Conservation (phyloP, 2,113 vertebrate genomes). For the Forbesichthys papilliferus region DNA sequence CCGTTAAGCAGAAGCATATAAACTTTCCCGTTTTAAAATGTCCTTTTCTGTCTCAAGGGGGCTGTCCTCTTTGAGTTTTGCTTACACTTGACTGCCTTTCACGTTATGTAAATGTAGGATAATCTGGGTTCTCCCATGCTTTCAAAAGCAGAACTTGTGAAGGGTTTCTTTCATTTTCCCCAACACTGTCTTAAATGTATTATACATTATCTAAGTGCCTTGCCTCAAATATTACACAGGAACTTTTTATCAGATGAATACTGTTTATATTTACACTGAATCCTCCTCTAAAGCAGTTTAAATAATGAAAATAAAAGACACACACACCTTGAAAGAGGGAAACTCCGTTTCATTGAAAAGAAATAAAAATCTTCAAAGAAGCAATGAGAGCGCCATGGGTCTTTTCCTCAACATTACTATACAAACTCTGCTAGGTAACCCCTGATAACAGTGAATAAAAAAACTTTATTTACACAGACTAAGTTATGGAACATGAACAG, state of each 20-base stretch:
- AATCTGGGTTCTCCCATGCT: neutral
- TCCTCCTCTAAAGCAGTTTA: neutral
- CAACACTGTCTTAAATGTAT: neutral
- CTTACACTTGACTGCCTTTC: neutral
- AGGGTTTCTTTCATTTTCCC: neutral
- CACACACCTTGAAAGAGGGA: conserved; percentile 27
- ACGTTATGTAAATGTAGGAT: neutral
- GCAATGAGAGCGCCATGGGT: conserved; percentile 42
- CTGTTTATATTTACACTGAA: neutral
- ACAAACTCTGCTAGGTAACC: too few species aligned
- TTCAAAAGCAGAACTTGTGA: neutral
- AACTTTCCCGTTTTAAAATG: too few species aligned
- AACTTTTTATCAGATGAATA: too few species aligned
- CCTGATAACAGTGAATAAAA: conserved; percentile 9
- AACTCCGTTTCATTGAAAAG: conserved; percentile 49
- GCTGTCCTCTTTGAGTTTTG: too few species aligned
- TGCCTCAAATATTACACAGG: too few species aligned
- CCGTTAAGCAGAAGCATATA: too few species aligned
- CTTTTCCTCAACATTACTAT: neutral
- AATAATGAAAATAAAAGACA: conserved; percentile 21
- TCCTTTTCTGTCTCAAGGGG: too few species aligned
- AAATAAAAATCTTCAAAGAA: conserved; percentile 45
- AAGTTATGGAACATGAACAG: conserved; percentile 33
- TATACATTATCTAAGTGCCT: neutral
- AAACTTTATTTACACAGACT: conserved; percentile 21